Base-by-base conservation (phyloP, 92 coral and sea anemone species). In the Virgularia gustaviana region DNA sequence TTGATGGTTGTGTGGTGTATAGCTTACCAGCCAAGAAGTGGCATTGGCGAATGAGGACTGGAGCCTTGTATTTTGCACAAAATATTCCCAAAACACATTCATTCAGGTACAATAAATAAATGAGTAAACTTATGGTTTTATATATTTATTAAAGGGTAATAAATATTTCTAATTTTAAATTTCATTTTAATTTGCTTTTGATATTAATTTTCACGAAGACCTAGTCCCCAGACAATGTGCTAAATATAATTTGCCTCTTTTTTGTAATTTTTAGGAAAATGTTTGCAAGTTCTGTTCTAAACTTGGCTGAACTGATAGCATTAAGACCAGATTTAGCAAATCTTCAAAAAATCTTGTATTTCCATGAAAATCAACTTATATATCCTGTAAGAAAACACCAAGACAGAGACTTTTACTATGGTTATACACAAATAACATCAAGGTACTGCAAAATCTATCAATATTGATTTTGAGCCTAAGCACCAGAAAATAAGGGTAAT, bases 1-100 rank as follows among this genome's bases (percentile, higher is more conserved):
- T 88, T 38, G 34, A 86, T 37, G 88, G 88, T 7, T 85, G 90
- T 76, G 57, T 53, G 28, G 44, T 83, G 58, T 66, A 58, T 47
- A 80, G 75, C 34, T 71, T 91, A 60, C 86, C 97, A 5, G 95
- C 95, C 12, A 91, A 91, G 83, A 91, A 91, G 79, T 91, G 97
- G 97, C 97, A 91, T 53, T 91, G 97, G 97, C 83, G 97, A 62
- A 83, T 88, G 89, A 78, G 97, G 76, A 91, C 97, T 28, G 81
- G 95, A 52, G 91, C 97, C n/a, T 71, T 91, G 60, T 86, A 86
- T 35, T 88, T 91, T 60, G 82, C 88, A 4, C 85, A 81, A 49
- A 83, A 75, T 52, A 83, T 88, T 42, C 89, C 97, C 15, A 25
- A 23, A 3, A 65, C 49, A 2, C 79, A 37, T 27, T 42, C 39